Evolutionary conservation across 2,797 vertebrate genomes (phyloP).

Genomic region (Zalophus californianus): DNA sequence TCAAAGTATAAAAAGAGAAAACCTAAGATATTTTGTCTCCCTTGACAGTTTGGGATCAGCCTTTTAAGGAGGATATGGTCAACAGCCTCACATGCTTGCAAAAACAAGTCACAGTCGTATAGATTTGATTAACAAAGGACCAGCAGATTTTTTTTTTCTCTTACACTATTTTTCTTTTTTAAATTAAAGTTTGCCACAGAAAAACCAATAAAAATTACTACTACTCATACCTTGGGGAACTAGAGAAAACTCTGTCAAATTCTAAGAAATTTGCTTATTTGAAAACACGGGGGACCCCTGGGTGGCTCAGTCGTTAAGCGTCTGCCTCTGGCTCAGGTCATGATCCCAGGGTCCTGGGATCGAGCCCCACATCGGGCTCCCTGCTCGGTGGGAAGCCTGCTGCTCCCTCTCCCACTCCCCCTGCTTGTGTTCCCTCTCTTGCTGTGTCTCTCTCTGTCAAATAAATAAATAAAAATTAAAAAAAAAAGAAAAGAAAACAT

Average conservation of each 20-base stretch:
- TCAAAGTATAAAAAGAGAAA: conserved; percentile 63
- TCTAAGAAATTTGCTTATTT: conserved; percentile 55
- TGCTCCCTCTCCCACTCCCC: no score
- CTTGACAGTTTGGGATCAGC: conserved; percentile 21
- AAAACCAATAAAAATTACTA: conserved; percentile 43
- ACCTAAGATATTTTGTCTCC: conserved; percentile 4
- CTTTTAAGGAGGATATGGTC: conserved; percentile 48
- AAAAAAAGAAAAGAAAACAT: conserved; percentile 62
- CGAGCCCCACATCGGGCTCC: no score
- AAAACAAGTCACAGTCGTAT: conserved; percentile 45
- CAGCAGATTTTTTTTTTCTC: background rate
- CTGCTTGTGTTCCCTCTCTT: no score
- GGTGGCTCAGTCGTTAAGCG: no score
- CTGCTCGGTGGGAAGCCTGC: no score
- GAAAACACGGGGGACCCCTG: background rate
- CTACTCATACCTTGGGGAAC: background rate
- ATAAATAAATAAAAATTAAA: background rate
- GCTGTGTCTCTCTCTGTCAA: no score
- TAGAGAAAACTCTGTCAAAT: conserved; percentile 53
- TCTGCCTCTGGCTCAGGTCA: no score
- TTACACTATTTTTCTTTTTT: background rate
- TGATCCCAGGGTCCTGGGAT: no score
- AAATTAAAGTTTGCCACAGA: conserved; percentile 43
- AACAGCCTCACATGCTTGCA: conserved; percentile 47
- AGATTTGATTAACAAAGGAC: conserved; percentile 7